A percentile compares a stretch with the other conserved stretches of the same genome.
Evolutionary conservation across 2,888 invertebrate species (phyloP).

Genomic region (Pyrrhia umbra): DNA sequence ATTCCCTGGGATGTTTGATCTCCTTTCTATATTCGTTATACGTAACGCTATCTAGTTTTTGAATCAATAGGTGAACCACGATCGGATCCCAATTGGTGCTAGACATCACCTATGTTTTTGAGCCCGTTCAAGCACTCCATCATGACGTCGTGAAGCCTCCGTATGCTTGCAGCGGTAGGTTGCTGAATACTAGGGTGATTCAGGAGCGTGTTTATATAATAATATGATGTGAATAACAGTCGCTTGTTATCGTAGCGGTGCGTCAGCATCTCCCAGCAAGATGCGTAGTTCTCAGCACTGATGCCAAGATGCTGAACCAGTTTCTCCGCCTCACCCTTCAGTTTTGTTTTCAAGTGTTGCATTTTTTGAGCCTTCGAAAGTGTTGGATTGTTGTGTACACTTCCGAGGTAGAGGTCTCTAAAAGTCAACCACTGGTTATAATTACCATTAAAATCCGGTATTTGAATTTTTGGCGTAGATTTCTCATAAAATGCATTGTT

Average conservation of each 20-base stretch:
- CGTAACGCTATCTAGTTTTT: conserved; percentile 45
- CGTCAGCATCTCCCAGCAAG: conserved; percentile 4
- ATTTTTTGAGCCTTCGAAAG: conserved; percentile 19
- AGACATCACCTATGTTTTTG: conserved; percentile 24
- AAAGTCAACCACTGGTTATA: no score
- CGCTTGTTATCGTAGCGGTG: conserved; percentile 19
- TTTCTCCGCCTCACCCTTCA: conserved; percentile 4
- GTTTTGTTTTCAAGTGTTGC: conserved; percentile 9
- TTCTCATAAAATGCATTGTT: conserved; percentile 23
- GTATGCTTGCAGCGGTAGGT: conserved; percentile 20
- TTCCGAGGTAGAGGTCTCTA: conserved; percentile 4
- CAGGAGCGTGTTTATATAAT: neutral
- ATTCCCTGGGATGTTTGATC: conserved; percentile 17
- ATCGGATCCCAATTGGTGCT: conserved; percentile 44
- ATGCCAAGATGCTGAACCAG: conserved; percentile 10
- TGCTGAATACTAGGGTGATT: conserved; percentile 27
- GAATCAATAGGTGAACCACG: conserved; percentile 41
- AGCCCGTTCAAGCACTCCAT: conserved; percentile 29
- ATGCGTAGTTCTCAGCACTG: neutral
- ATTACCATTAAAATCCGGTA: no score
- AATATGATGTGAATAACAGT: conserved; percentile 2
- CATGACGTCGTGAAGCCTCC: conserved; percentile 45
- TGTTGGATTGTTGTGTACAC: conserved; percentile 8
- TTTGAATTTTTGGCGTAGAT: conserved; percentile 17
- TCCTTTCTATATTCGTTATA: conserved; percentile 44